Conservation (phyloP, 2,888 invertebrate species). For the Zele albiditarsus region DNA sequence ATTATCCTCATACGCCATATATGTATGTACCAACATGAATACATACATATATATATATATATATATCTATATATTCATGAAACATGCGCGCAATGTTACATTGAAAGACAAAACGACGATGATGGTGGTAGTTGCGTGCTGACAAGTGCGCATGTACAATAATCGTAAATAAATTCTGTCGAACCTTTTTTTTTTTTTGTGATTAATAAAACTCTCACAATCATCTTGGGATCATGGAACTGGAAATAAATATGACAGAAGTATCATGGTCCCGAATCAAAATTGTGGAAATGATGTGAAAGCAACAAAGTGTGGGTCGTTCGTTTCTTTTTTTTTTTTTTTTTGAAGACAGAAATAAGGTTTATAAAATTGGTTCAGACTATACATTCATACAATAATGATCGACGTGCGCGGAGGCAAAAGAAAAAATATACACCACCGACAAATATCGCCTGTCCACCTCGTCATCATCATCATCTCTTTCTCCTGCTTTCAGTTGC, state of each 20-base stretch:
- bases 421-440: slow-evolving; percentile 11
- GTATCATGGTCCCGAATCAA: not conserved
- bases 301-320: not conserved
- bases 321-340: not conserved
- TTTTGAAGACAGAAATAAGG: not conserved
- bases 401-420: not conserved
- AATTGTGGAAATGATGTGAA: not conserved
- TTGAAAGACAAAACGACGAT: not conserved
- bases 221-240: not conserved
- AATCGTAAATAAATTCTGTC: not conserved
- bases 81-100: slow-evolving; percentile 1
- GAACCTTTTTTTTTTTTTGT: not conserved
- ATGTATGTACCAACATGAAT: slow-evolving; percentile 8
- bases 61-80: not conserved
- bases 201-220: not conserved
- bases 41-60: slow-evolving; percentile 1
- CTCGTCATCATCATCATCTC: slow-evolving; percentile 47
- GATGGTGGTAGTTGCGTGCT: not conserved
- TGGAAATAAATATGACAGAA: not conserved
- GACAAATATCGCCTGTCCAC: slow-evolving; percentile 47
- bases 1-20: slow-evolving; percentile 57
- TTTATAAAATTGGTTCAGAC: not conserved
- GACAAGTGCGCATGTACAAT: slow-evolving; percentile 25
- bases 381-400: not conserved
- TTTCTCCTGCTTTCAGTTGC: slow-evolving; percentile 41